Conservation (phyloP, 2,797 vertebrate species). For the Tolypeutes matacus region DNA sequence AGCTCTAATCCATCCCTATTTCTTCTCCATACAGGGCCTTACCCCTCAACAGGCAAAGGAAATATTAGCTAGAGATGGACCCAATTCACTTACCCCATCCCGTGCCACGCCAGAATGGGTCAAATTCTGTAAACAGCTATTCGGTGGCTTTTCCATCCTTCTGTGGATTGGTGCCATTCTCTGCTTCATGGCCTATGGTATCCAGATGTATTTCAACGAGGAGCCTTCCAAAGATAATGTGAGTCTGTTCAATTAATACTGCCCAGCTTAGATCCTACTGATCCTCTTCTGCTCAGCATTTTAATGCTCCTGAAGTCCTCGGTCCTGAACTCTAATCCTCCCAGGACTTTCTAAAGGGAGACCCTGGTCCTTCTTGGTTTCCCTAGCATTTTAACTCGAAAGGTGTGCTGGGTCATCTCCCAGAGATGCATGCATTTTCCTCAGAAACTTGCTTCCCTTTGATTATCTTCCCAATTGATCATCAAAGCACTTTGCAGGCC, state of each 20-base stretch:
- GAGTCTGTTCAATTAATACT: slow-evolving; percentile 74
- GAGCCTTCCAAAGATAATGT: slow-evolving; percentile 93
- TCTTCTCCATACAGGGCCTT: slow-evolving; percentile 89
- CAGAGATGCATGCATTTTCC: not conserved
- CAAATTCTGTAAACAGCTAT: slow-evolving; percentile 96
- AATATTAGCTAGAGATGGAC: slow-evolving; percentile 91
- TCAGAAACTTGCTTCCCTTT: not conserved
- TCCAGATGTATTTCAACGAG: slow-evolving; percentile 89
- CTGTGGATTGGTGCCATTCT: slow-evolving; percentile 95
- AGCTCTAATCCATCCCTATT: not conserved
- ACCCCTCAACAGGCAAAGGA: slow-evolving; percentile 87
- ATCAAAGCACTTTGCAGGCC: not conserved
- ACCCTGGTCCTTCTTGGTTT: not conserved
- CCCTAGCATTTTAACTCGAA: not conserved
- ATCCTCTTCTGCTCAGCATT: not conserved
- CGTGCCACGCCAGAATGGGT: slow-evolving; percentile 94
- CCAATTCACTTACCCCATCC: slow-evolving; percentile 92
- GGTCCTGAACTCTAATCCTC: not conserved
- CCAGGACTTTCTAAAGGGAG: slow-evolving; percentile 4
- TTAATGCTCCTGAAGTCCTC: not conserved
- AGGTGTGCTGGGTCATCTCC: not conserved
- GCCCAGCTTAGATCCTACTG: not conserved
- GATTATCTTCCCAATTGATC: not conserved
- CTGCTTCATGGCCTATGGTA: slow-evolving; percentile 94
- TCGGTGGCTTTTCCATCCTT: slow-evolving; percentile 95